Base-by-base conservation (phyloP, 2,888 invertebrate species). In the Eucriotettix oculatus region DNA sequence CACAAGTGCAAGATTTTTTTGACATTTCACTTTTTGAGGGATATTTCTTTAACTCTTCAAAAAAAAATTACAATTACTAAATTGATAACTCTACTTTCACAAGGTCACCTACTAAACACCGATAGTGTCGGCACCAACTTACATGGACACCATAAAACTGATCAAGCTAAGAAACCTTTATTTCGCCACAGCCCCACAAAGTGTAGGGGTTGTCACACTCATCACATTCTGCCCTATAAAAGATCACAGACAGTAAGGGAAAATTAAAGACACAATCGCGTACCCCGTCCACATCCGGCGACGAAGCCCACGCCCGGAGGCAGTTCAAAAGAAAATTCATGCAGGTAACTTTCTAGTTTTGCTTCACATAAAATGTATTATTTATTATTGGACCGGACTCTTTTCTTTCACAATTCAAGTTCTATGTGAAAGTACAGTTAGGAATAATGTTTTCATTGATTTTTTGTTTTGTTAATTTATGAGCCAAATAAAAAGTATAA, bases 171-270 rank as follows among this genome's bases (percentile, higher is more conserved):
- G 48, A 42, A 43, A 54, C 16, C 48, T 55, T 54, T 54, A 55
- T 41, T 1, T 29, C 55, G 16, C 12, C 29, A 29, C 16, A 53
- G 16, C 42, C 54, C 42, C 59, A 43, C 29, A 29, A 29, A 29
- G 29, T 29, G 29, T 29, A 29, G 29, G 29, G 29, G 29, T 29
- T 29, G 42, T 54, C 42, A 52, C 58, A 58, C 52, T 57, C 61
- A 58, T 43, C 60, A 56, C 62, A 58, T 55, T 59, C 59, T 60
- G 58, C 60, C 57, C 57, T 60, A 42, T 59, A 59, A 58, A 59
- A 62, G 57, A 62, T 62, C 62, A 62, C 62, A 62, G 59, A 62
- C 60, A 60, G 60, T 59, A 58, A 54, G 57, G 57, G 62, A 60
- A 60, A 62, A 62, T 58, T 59, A 54, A 62, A 59, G 57, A 60